These are phyloP conservation scores for Acanthosoma haemorrhoidale DNA, from an alignment of 2,888 invertebrate species.

Conservation along the genomic window DNA sequence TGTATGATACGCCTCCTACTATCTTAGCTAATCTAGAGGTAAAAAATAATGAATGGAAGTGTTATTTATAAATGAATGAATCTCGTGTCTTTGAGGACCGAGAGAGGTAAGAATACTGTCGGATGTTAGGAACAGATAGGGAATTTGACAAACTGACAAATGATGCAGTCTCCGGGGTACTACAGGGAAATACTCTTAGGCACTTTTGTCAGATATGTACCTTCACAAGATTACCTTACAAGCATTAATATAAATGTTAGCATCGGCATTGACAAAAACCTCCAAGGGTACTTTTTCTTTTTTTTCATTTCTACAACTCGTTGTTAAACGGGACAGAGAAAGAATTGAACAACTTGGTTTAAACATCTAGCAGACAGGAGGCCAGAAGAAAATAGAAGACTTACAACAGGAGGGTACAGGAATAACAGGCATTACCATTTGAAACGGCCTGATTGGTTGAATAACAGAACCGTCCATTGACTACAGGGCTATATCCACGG, in stretches of 20 bases:
- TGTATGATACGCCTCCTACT: too few relatives aligned
- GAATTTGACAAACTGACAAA: not conserved
- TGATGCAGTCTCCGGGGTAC: not conserved
- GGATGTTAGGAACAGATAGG: not conserved
- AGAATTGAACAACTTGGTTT: not conserved
- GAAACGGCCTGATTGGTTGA: conserved; percentile 5
- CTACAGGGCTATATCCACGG: not conserved
- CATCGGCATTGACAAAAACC: not conserved
- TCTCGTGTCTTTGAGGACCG: not conserved
- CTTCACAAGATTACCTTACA: not conserved
- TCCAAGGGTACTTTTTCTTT: too few relatives aligned
- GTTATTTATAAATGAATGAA: not conserved
- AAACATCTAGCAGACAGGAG: not conserved
- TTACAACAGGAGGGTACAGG: not conserved
- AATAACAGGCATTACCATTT: not conserved
- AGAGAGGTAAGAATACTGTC: not conserved
- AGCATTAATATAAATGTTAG: not conserved
- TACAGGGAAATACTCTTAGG: conserved; percentile 3
- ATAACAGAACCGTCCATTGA: not conserved
- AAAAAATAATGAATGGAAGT: not conserved
- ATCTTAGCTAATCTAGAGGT: too few relatives aligned
- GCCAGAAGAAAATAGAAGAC: not conserved
- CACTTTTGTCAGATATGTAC: not conserved
- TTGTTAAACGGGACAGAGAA: not conserved
- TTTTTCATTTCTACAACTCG: not conserved